Evolutionary conservation across 2,797 vertebrate species (phyloP).

Genomic region (Chelidonichthys spinosus): DNA sequence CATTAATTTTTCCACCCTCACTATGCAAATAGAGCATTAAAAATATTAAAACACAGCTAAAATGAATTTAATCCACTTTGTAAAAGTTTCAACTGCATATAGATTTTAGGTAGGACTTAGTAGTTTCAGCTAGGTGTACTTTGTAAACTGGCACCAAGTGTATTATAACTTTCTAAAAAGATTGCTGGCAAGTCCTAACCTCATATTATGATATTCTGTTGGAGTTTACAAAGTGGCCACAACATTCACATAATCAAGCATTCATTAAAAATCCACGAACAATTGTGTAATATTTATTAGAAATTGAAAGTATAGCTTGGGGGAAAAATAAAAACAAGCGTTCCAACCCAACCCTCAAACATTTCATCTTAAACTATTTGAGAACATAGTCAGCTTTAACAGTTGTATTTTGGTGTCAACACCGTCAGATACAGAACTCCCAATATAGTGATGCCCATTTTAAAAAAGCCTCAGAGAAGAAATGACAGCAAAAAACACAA

Average conservation of each 20-base stretch:
- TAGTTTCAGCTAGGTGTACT: neutral
- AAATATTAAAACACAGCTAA: neutral
- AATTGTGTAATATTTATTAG: conserved; percentile 53
- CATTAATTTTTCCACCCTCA: neutral
- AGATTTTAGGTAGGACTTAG: neutral
- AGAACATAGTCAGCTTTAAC: conserved; percentile 26
- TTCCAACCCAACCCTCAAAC: conserved; percentile 19
- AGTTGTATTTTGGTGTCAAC: conserved; percentile 57
- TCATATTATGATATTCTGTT: too few relatives aligned
- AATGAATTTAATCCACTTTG: neutral
- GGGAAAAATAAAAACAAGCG: conserved; percentile 25
- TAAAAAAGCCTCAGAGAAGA: conserved; percentile 37
- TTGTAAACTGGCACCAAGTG: neutral
- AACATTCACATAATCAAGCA: neutral
- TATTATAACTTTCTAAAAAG: neutral
- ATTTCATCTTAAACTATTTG: conserved; percentile 17
- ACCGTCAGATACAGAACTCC: conserved; percentile 27
- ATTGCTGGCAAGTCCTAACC: neutral
- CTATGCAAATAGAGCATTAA: neutral
- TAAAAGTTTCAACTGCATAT: neutral
- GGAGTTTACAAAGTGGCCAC: neutral
- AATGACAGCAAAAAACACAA: conserved; percentile 37
- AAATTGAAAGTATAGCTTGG: conserved; percentile 33
- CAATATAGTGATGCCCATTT: conserved; percentile 29
- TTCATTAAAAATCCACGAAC: conserved; percentile 8